These are phyloP conservation scores for Druon quercuslanigerum DNA, from an alignment of 1,140 invertebrate species.

Conservation along the genomic window DNA sequence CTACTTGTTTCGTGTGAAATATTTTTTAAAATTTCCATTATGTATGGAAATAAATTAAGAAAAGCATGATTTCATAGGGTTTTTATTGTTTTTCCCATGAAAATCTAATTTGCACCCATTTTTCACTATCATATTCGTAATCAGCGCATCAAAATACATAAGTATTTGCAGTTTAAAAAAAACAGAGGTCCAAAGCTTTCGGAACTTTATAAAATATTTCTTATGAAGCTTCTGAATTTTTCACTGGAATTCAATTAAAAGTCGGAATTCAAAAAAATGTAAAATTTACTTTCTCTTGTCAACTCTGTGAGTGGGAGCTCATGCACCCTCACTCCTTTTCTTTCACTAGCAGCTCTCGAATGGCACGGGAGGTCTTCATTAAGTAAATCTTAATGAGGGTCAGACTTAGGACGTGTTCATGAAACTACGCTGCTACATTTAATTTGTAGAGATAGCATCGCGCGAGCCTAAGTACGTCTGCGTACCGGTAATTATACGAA, in stretches of 20 bases:
- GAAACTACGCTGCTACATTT: slow-evolving; percentile 48
- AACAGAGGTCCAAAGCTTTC: too few relatives aligned
- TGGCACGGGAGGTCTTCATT: slow-evolving; percentile 37
- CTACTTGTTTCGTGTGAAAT: too few relatives aligned
- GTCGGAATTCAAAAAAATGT: neutral
- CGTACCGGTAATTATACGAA: slow-evolving; percentile 61
- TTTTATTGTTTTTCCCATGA: too few relatives aligned
- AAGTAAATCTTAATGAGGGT: slow-evolving; percentile 41
- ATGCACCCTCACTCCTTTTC: neutral
- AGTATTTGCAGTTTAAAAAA: too few relatives aligned
- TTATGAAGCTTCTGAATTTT: too few relatives aligned
- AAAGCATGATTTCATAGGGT: too few relatives aligned
- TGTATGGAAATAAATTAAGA: too few relatives aligned
- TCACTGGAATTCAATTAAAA: neutral
- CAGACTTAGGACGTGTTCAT: slow-evolving; percentile 37
- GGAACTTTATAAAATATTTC: too few relatives aligned
- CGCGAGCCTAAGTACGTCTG: slow-evolving; percentile 45
- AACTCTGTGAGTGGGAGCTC: neutral
- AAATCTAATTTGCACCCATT: too few relatives aligned
- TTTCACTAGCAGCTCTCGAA: slow-evolving; percentile 23
- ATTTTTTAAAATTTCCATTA: too few relatives aligned
- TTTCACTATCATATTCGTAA: too few relatives aligned
- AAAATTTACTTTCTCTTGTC: neutral
- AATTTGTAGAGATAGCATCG: slow-evolving; percentile 58
- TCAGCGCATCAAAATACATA: too few relatives aligned